Evolutionary conservation across 1,140 invertebrate genomes (phyloP), one percentile per base, ranked within the genome.

Genomic region (Drosophila teissieri): DNA sequence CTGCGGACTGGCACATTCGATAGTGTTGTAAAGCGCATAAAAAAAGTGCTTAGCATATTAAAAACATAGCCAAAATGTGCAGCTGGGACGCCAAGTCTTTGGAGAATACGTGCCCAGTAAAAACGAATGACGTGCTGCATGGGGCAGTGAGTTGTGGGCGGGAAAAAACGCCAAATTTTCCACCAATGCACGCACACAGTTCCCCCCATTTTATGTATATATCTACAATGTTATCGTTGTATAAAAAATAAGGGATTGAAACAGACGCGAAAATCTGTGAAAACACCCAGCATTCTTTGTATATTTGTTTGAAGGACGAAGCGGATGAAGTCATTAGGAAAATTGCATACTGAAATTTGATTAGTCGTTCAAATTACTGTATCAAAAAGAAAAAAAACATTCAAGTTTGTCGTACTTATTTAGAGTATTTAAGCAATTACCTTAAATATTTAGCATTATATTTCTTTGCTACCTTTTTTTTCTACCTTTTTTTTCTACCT

Each of bases 1-100:
- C 52, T 70, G 65, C 48, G 42, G 36, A 52, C 48, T 55, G 34
- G 24, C 75, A 48, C 56, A 78, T 78, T 58, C 34, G 75, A 80
- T 79, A 80, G 75, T 79, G 78, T 80, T 80, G 78, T 75, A 75
- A 80, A 80, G 75, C 64, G 78, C 63, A 80, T 80, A 74, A 75
- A 80, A 80, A 79, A 74, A 80, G 78, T 80, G 78, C 78, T 80
- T 80, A 80, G 78, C 78, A 80, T 80, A 80, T 80, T 80, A 80
- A 80, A 80, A 80, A 80, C 78, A 80, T 80, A 51, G 72, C 78
- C 55, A 57, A 70, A 72, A 72, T 70, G 52, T 70, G 68, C 68
- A 72, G 65, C 51, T 72, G 65, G 42, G 53, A 72, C 49, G 60
- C 64, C 57, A 42, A 62, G 77, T 63, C 78, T 75, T 62, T 74